Evolutionary conservation across 1,140 invertebrate species (phyloP).

Genomic region (Monochamus saltuarius): DNA sequence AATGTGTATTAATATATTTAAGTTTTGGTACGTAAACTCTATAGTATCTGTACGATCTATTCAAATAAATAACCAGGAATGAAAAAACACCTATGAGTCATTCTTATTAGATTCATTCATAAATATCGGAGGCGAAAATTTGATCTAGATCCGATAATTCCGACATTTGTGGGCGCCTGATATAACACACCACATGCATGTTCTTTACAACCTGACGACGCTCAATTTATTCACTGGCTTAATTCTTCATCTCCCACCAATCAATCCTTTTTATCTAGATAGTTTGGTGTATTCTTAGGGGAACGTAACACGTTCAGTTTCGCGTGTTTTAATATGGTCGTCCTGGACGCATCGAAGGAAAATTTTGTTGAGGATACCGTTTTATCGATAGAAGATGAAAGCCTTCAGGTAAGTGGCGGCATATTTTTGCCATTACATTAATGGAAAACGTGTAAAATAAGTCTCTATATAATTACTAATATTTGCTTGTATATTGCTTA

Average conservation of each 20-base stretch:
- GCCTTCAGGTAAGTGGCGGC: not conserved
- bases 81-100: too few relatives aligned
- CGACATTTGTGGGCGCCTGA: slow-evolving; percentile 4
- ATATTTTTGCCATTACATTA: not conserved
- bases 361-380: slow-evolving; percentile 13
- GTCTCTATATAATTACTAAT: not conserved
- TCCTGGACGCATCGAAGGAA: slow-evolving; percentile 15
- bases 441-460: not conserved
- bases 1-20: too few relatives aligned
- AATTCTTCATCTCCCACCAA: slow-evolving; percentile 18
- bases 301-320: not conserved
- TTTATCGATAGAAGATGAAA: not conserved
- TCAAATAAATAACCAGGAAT: too few relatives aligned
- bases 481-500: not conserved
- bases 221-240: slow-evolving; percentile 2
- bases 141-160: not conserved
- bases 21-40: too few relatives aligned
- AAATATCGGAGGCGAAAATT: too few relatives aligned
- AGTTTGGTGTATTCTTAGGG: slow-evolving; percentile 1
- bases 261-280: slow-evolving; percentile 9
- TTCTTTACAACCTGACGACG: not conserved
- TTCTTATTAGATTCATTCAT: too few relatives aligned
- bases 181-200: not conserved
- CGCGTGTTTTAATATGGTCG: slow-evolving; percentile 21
- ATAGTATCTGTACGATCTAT: too few relatives aligned